These are phyloP conservation scores for Acrocera orbiculus DNA, from an alignment of 2,888 invertebrate genomes.

Conservation along the genomic window DNA sequence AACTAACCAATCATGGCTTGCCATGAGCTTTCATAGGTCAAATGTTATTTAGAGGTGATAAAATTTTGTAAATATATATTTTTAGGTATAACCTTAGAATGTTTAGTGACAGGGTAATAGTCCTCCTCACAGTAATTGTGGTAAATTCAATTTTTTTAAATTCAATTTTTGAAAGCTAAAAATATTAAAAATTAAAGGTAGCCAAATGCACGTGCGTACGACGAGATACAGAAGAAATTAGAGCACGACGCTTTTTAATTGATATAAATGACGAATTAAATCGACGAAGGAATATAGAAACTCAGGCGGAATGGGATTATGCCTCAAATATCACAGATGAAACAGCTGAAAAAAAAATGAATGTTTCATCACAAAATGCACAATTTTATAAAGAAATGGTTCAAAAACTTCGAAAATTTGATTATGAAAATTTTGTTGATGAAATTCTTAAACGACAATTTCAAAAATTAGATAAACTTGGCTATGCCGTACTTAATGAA, in stretches of 20 bases:
- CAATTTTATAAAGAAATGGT: conserved; percentile 28
- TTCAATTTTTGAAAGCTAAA: too few relatives aligned
- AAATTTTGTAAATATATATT: too few relatives aligned
- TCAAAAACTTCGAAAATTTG: conserved; percentile 34
- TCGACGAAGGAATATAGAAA: conserved; percentile 38
- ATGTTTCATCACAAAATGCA: conserved; percentile 23
- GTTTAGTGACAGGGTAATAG: too few relatives aligned
- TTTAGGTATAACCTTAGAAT: too few relatives aligned
- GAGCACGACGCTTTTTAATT: conserved; percentile 42
- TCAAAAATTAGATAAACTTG: conserved; percentile 50
- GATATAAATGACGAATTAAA: conserved; percentile 44
- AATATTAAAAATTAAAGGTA: too few relatives aligned
- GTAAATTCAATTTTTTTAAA: too few relatives aligned
- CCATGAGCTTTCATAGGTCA: too few relatives aligned
- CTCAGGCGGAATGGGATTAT: conserved; percentile 53
- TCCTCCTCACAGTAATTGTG: too few relatives aligned
- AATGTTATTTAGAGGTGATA: too few relatives aligned
- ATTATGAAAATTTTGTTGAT: conserved; percentile 56
- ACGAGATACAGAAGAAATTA: too few relatives aligned
- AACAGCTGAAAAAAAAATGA: conserved; percentile 38
- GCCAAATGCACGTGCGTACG: too few relatives aligned
- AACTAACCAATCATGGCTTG: too few relatives aligned
- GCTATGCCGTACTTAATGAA: conserved; percentile 51
- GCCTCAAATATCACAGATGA: conserved; percentile 58
- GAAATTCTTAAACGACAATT: conserved; percentile 55